A percentile compares a stretch with the other conserved stretches of the same genome.
phyloP scores from a whole-genome alignment of 2,797 vertebrate species.

The Chelon auratus region DNA sequence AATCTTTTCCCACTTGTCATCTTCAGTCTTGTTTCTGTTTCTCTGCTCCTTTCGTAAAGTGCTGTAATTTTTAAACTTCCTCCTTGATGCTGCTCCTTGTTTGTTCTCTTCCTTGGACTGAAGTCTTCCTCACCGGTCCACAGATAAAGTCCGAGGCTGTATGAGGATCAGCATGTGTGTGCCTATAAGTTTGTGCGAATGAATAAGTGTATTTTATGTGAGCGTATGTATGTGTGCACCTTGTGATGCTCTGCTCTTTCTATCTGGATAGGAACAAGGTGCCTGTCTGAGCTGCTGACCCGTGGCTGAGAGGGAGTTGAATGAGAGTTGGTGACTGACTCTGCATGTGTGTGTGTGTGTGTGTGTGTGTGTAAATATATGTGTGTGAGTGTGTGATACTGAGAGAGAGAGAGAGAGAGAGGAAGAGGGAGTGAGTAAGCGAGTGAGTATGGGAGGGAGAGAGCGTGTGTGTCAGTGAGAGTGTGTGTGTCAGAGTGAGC shows the following conservation, averaged over 20 bases:
- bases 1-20: conserved; percentile 61
- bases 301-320: conserved; percentile 83
- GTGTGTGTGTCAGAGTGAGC: conserved; percentile 59
- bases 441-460: conserved; percentile 24
- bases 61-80: conserved; percentile 52
- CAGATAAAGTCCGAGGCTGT: conserved; percentile 65
- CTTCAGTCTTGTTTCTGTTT: conserved; percentile 31
- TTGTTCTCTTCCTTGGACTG: conserved; percentile 48
- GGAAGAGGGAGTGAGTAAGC: conserved; percentile 43
- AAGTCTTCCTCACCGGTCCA: conserved; percentile 59
- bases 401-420: conserved; percentile 68
- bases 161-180: conserved; percentile 52
- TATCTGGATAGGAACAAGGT: conserved; percentile 78
- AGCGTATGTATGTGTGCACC: conserved; percentile 69
- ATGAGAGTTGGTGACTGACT: conserved; percentile 78
- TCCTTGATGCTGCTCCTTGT: conserved; percentile 53
- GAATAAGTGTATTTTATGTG: conserved; percentile 21
- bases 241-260: conserved; percentile 77
- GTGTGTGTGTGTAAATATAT: conserved; percentile 47
- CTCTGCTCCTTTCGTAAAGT: conserved; percentile 40
- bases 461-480: conserved; percentile 46
- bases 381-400: conserved; percentile 60
- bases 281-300: conserved; percentile 82
- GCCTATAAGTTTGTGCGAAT: conserved; percentile 15
- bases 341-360: conserved; percentile 58